Evolutionary conservation across 2,888 invertebrate species (phyloP), one percentile per base, ranked within the genome.

Genomic region (Leucophora obtusa): DNA sequence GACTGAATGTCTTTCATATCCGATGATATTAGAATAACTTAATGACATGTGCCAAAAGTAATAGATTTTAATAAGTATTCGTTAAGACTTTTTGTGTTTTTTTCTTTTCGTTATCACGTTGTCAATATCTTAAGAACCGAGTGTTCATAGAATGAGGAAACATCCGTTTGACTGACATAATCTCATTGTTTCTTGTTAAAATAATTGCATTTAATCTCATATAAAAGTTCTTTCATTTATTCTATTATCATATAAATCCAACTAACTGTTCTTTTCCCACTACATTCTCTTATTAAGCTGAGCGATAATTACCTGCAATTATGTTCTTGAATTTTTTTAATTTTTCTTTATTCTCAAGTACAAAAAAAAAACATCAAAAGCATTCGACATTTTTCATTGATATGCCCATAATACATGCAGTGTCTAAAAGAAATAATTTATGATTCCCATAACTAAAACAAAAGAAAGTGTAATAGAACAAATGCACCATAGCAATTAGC

Each of bases 201-300:
- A 35, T 35, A 35, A 35, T 38, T 38, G 38, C 38, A 38, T 38
- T 38, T 38, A 38, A 38, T 38, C 38, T 38, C 11, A 38, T 38
- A 38, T 38, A 38, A 38, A 10, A 38, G 11, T 10, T 38, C 2
- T 38, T 38, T 14, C 11, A 38, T 11, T 38, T 38, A 38, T 38
- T 38, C 38, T 38, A 2, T 38, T 38, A 14, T 38, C 38, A 11
- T 9, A 38, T 38, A 38, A 38, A 38, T 38, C 38, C 11, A 38
- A 38, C 38, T 38, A 14, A 14, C 38, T 60, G 60, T 60, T 47
- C 6, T 53, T 18, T 60, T 38, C 38, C 38, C 38, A 38, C 38
- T 38, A 11, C 38, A 38, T 10, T 38, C 11, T 38, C 38, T 38
- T 38, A 4, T 38, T 38, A 11, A 38, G 38, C 11, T 38, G 38